These are phyloP conservation scores for Lacanobia wlatinum DNA, from an alignment of 2,888 invertebrate species.

Conservation along the genomic window DNA sequence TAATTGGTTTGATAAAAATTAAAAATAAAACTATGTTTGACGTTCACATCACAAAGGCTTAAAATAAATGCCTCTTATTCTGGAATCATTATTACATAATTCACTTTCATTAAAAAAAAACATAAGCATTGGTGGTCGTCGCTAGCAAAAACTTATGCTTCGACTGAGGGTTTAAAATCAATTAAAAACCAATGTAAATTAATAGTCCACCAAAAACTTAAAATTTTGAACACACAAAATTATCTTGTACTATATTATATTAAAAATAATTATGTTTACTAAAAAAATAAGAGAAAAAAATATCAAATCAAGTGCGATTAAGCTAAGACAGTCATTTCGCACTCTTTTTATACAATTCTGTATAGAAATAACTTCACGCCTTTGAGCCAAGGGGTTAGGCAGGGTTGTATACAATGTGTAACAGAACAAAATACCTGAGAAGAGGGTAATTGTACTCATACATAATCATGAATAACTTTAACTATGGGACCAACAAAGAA, in stretches of 20 bases:
- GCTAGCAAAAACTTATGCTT: background rate
- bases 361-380: conserved; percentile 18
- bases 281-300: conserved; percentile 12
- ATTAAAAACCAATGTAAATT: background rate
- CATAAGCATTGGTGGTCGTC: conserved; percentile 11
- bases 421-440: no score
- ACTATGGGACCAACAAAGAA: no score
- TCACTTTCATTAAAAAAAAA: background rate
- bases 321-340: conserved; percentile 38
- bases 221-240: conserved; percentile 47
- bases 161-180: conserved; percentile 8
- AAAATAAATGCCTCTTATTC: conserved; percentile 50
- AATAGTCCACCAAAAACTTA: conserved; percentile 19
- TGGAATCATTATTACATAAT: conserved; percentile 40
- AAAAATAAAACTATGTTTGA: conserved; percentile 1
- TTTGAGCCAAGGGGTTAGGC: no score
- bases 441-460: no score
- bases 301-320: conserved; percentile 9
- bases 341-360: conserved; percentile 26
- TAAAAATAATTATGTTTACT: conserved; percentile 26
- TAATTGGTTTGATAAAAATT: background rate
- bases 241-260: conserved; percentile 44
- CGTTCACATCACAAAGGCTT: conserved; percentile 1
- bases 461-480: no score
- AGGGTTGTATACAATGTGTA: no score